phyloP scores from a whole-genome alignment of 2,888 invertebrate genomes.

The Agrochola circellaris region DNA sequence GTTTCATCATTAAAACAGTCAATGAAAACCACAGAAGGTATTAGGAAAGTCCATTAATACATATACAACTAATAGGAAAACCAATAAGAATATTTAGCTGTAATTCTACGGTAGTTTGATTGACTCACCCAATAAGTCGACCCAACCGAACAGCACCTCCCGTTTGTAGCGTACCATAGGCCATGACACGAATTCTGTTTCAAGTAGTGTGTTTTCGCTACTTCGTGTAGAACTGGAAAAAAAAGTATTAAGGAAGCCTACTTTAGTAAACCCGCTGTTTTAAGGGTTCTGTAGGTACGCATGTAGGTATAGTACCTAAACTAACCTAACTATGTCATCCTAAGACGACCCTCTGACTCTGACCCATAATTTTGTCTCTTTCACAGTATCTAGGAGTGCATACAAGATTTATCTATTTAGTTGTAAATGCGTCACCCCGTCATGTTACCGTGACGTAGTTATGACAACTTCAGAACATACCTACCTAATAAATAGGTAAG shows the following conservation, averaged over 20 bases:
- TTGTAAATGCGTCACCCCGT: background rate
- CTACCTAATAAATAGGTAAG: conserved; percentile 1
- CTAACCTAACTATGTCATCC: background rate
- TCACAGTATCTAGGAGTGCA: background rate
- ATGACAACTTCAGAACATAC: background rate
- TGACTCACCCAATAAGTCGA: conserved; percentile 93
- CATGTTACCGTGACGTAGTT: conserved; percentile 6
- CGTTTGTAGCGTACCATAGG: conserved; percentile 94
- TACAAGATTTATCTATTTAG: background rate
- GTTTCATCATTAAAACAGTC: background rate
- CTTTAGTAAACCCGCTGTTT: background rate
- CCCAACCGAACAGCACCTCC: conserved; percentile 96
- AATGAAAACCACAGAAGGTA: conserved; percentile 26
- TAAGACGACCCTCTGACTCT: background rate
- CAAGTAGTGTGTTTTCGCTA: conserved; percentile 82
- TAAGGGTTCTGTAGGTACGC: background rate
- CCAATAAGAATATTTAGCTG: conserved; percentile 2
- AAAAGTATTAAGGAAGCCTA: background rate
- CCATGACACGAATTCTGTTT: conserved; percentile 94
- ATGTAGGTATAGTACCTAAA: background rate
- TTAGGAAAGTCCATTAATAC: conserved; percentile 22
- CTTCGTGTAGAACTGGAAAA: conserved; percentile 58
- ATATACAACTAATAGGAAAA: conserved; percentile 42
- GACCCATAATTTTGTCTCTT: background rate
- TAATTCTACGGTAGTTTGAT: conserved; percentile 27